Conservation (phyloP, 2,888 invertebrate species). For the Brachyptera risi region DNA sequence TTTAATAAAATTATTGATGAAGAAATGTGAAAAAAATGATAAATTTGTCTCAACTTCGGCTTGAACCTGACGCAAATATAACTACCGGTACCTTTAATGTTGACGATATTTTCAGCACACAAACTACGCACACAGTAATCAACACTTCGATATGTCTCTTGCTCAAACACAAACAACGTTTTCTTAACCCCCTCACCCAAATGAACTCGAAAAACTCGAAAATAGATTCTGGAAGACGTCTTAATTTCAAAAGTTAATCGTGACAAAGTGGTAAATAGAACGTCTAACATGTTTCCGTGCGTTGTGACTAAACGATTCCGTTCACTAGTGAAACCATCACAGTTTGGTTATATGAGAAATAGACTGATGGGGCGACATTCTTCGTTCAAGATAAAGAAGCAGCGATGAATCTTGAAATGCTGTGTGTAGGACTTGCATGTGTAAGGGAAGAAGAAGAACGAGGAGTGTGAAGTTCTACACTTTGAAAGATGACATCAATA, state of each 20-base stretch:
- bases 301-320: conserved; percentile 14
- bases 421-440: background rate
- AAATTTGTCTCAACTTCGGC: no score
- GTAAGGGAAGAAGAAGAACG: background rate
- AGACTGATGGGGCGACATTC: conserved; percentile 15
- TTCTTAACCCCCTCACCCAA: background rate
- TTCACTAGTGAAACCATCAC: conserved; percentile 9
- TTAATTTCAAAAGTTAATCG: conserved; percentile 5
- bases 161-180: background rate
- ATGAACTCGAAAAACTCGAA: background rate
- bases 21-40: no score
- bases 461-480: no score
- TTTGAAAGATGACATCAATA: no score
- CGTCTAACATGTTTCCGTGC: conserved; percentile 11
- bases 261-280: conserved; percentile 16
- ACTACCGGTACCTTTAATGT: background rate
- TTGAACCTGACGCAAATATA: no score
- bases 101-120: background rate
- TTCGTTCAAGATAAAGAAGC: conserved; percentile 8
- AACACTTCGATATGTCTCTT: no score
- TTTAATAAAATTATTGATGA: no score
- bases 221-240: conserved; percentile 4
- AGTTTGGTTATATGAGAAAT: conserved; percentile 5
- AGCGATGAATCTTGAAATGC: conserved; percentile 12
- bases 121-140: no score